Evolutionary conservation across 2,888 invertebrate species (phyloP).

Genomic region (Priocnemis perturbator): DNA sequence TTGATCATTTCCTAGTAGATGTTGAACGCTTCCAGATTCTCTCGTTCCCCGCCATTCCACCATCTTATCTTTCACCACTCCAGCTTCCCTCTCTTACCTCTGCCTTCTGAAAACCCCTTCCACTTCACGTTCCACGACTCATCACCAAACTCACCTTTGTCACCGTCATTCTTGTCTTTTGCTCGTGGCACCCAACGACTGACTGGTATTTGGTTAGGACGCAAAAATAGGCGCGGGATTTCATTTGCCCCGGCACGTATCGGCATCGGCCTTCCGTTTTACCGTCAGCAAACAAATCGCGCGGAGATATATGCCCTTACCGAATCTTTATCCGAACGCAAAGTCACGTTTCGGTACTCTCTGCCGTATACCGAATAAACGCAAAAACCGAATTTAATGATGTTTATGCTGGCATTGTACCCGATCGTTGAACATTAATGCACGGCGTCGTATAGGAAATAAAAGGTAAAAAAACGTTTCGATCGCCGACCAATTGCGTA

Average conservation of each 20-base stretch:
- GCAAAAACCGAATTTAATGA: too few species aligned
- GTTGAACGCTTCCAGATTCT: too few species aligned
- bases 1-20: too few species aligned
- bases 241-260: conserved; percentile 59
- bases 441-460: too few species aligned
- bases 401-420: too few species aligned
- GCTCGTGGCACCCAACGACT: conserved; percentile 31
- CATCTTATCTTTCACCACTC: too few species aligned
- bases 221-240: conserved; percentile 67
- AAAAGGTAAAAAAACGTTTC: too few species aligned
- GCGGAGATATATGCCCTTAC: neutral
- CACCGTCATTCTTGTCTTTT: conserved; percentile 4
- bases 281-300: conserved; percentile 50
- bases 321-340: neutral
- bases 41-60: too few species aligned
- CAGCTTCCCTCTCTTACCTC: neutral
- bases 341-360: too few species aligned
- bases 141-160: conserved; percentile 2
- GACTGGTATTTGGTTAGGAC: conserved; percentile 68
- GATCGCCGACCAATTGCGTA: too few species aligned
- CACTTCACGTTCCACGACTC: neutral
- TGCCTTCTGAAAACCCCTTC: neutral
- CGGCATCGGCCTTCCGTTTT: conserved; percentile 46
- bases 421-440: too few species aligned
- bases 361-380: too few species aligned